Percentiles rank a stretch among this genome's conserved stretches.
Evolutionary conservation across 2,797 vertebrate species (phyloP).

Genomic region (Salarias fasciatus): DNA sequence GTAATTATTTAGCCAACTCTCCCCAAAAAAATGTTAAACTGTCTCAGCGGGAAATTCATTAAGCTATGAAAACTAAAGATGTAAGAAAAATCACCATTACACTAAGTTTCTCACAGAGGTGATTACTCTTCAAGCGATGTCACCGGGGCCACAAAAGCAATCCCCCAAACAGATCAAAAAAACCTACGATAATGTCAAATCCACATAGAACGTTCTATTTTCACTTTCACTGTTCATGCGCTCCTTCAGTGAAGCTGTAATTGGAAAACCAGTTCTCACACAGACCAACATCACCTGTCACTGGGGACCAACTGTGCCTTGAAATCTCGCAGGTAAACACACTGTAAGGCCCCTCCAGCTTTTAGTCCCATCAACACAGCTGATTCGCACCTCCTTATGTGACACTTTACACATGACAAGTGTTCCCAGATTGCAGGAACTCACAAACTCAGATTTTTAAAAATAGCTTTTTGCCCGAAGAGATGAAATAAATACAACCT

Average conservation of each 20-base stretch:
- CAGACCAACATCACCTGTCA: slow-evolving; percentile 7
- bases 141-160: too few relatives aligned
- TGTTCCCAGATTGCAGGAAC: slow-evolving; percentile 26
- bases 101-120: too few relatives aligned
- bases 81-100: too few relatives aligned
- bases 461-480: slow-evolving; percentile 30
- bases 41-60: too few relatives aligned
- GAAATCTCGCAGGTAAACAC: slow-evolving; percentile 36
- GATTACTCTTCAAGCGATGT: too few relatives aligned
- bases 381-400: slow-evolving; percentile 43
- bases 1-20: not conserved
- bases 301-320: slow-evolving; percentile 19
- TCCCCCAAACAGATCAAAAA: too few relatives aligned
- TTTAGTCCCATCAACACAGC: slow-evolving; percentile 29
- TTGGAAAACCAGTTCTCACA: slow-evolving; percentile 14
- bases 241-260: slow-evolving; percentile 1
- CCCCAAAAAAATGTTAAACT: too few relatives aligned
- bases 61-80: too few relatives aligned
- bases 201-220: not conserved
- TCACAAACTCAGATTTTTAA: slow-evolving; percentile 26
- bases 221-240: too few relatives aligned
- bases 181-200: not conserved
- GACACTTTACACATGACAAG: slow-evolving; percentile 32
- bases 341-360: slow-evolving; percentile 30
- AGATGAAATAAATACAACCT: slow-evolving; percentile 22